A percentile compares a stretch with the other conserved stretches of the same genome.
These are phyloP conservation scores for Myopa testacea DNA, from an alignment of 2,888 invertebrate species.

Conservation along the genomic window DNA sequence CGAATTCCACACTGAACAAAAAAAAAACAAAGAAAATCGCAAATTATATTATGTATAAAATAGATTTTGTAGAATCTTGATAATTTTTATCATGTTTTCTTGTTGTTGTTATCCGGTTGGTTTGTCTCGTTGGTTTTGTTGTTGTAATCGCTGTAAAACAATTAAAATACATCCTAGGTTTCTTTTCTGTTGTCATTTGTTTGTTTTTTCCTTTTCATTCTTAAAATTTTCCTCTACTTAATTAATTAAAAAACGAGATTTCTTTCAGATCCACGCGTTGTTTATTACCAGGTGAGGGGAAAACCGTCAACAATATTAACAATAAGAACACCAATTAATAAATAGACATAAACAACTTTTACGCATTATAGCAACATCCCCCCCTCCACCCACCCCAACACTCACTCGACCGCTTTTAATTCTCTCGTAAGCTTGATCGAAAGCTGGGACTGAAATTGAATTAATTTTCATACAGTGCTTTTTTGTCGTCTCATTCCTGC, in stretches of 20 bases:
- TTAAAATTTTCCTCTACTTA: conserved; percentile 19
- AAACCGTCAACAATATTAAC: not conserved
- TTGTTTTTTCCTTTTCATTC: not conserved
- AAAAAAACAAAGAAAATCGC: too few relatives aligned
- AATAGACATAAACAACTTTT: conserved; percentile 12
- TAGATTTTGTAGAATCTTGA: too few relatives aligned
- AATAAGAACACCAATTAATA: not conserved
- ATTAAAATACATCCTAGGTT: not conserved
- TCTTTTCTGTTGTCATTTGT: not conserved
- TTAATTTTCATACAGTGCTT: conserved; percentile 1
- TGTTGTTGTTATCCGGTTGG: not conserved
- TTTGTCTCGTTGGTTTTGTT: not conserved
- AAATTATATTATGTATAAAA: too few relatives aligned
- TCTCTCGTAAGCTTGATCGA: conserved; percentile 14
- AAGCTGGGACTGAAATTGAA: not conserved
- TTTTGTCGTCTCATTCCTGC: not conserved
- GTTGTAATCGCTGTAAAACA: too few relatives aligned
- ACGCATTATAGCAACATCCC: not conserved
- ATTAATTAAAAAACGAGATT: conserved; percentile 20
- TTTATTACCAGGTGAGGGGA: not conserved
- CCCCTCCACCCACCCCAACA: not conserved
- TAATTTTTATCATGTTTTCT: not conserved
- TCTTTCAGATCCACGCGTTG: not conserved
- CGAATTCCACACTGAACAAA: too few relatives aligned
- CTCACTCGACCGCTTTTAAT: not conserved